Base-by-base conservation (phyloP, 1,140 invertebrate genomes). In the Drosophila murphyi region DNA sequence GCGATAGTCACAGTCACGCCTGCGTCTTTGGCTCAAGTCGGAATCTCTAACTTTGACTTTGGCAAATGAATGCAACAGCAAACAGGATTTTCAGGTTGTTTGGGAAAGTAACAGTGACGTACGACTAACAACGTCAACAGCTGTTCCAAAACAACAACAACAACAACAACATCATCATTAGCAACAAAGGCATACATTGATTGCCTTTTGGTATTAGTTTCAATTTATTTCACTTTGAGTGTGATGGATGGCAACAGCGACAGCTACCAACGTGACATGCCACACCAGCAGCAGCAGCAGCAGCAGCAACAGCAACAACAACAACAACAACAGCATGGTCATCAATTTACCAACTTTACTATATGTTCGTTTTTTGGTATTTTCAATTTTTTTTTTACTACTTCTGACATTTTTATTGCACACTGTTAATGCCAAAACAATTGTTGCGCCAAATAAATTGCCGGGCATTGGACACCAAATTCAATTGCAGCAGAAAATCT, bases 191-290 rank as follows among this genome's bases (percentile, higher is more conserved):
- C 71, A 83, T 75, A 72, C 80, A 83, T 76, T 83, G 81, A 83
- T 83, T 80, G 81, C 80, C 81, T 83, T 85, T 80, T 74, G 81
- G 81, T 67, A 85, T 83, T 85, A 83, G 81, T 83, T 83, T 83
- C 81, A 83, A 85, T 83, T 85, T 85, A 83, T 83, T 83, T 83
- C 81, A 69, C 81, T 80, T 80, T 79, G 77, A 85, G 77, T 78
- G 81, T 85, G 82, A 85, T 85, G 73, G 82, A 85, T 85, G 81
- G 77, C 81, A 85, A 50, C 60, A 79, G 81, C 80, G 72, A 76
- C 78, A 81, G 72, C 68, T 57, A 32, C 74, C 54, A 81, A 63
- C 78, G 77, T 74, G 77, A 37, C 51, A 56, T 45, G 54, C 71
- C 34, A 54, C 54, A 32, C 59, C 51, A 61, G 29, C 32, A 37